Conservation (phyloP, 2,113 vertebrate genomes). For the Polypterus bichir region DNA sequence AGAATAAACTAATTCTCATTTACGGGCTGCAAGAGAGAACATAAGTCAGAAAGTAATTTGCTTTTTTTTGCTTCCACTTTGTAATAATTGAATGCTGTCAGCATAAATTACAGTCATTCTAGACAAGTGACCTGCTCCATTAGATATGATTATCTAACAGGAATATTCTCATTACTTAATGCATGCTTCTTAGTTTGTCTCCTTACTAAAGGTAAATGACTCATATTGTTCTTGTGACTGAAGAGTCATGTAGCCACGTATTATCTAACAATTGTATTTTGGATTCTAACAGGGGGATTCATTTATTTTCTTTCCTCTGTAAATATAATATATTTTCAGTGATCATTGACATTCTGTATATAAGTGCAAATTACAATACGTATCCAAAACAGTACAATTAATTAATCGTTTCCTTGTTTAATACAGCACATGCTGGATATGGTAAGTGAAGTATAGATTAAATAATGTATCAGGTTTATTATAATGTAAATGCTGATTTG, state of each 20-base stretch:
- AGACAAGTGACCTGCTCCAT: conserved; percentile 2
- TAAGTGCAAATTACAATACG: no score
- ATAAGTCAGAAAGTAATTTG: conserved; percentile 1
- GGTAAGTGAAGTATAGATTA: no score
- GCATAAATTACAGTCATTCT: conserved; percentile 1
- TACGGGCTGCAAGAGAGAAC: background rate
- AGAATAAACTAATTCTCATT: no score
- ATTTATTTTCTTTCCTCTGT: no score
- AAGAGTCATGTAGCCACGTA: background rate
- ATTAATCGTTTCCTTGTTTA: no score
- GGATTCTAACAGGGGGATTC: no score
- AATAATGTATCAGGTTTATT: no score
- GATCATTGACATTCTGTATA: no score
- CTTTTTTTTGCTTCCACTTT: background rate
- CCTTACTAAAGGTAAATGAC: background rate
- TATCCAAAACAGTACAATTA: no score
- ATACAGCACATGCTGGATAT: no score
- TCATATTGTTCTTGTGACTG: background rate
- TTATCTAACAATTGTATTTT: background rate
- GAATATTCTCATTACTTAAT: conserved; percentile 7
- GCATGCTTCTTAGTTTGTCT: background rate
- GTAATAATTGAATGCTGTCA: conserved; percentile 2
- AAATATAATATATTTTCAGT: no score
- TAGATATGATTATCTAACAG: background rate
- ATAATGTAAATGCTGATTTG: no score